These are phyloP conservation scores for Lanius collurio DNA, from an alignment of 2,113 vertebrate genomes.

Conservation along the genomic window DNA sequence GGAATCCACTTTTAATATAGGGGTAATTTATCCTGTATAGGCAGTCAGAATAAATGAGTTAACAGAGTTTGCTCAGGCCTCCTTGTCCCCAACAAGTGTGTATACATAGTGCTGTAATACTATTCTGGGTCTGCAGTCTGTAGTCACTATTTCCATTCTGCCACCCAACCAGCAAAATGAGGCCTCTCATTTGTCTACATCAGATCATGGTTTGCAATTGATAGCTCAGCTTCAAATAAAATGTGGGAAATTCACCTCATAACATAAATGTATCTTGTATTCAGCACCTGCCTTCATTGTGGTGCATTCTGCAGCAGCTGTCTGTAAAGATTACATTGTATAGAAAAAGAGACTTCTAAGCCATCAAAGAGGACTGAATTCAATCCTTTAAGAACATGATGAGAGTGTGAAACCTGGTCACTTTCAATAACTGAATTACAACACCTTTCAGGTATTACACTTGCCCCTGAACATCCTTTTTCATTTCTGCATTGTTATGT, in stretches of 20 bases:
- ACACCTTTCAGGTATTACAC: not conserved
- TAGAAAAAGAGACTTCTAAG: not conserved
- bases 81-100: not conserved
- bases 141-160: not conserved
- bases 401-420: not conserved
- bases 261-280: not conserved
- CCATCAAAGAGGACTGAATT: not conserved
- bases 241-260: not conserved
- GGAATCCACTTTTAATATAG: not conserved
- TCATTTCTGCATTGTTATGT: not conserved
- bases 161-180: not conserved
- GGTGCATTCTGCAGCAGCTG: not conserved
- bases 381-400: not conserved
- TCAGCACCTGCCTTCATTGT: not conserved
- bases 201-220: not conserved
- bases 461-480: not conserved
- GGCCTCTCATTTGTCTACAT: not conserved
- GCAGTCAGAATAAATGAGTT: not conserved
- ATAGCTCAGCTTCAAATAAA: conserved; percentile 15
- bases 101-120: not conserved
- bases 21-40: not conserved
- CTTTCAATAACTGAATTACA: conserved; percentile 17
- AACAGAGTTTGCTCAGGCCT: not conserved
- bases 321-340: not conserved
- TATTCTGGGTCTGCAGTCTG: not conserved